Base-by-base conservation (phyloP, 92 coral and sea anemone species). In the Zoanthus gigantus region DNA sequence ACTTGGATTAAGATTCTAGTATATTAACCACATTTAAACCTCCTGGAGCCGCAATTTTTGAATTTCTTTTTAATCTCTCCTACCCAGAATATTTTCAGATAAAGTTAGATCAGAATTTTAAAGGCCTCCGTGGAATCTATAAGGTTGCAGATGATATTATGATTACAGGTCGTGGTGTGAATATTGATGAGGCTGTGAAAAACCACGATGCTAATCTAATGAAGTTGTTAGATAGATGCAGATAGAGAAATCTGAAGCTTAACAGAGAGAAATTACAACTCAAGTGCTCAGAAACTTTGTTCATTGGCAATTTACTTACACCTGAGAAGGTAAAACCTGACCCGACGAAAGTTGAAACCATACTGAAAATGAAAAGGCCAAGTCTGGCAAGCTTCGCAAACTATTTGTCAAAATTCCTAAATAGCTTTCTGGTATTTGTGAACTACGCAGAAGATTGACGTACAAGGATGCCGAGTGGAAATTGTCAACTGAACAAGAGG, bases 131-230 rank as follows among this genome's bases (percentile, higher is more conserved):
- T 53, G 92, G 90, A 71, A 69, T 87, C 31, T 89, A 72, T 53
- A 82, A 86, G 89, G 52, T 92, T 29, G 90, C 92, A 46, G 92
- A 89, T 57, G 71, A 37, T 37, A 37, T 37, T 37, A 0, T 37
- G 42, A 37, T 37, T 37, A 37, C 2, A 37, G 42, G 42, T 4
- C 42, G 2, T 37, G 42, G 42, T 37, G 42, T 37, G 42, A 37
- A 37, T 37, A 37, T 37, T 37, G 30, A 61, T 4, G 89, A 86
- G 56, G 95, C 93, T 9, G 77, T 72, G 50, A 79, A 71, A 71
- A 83, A 90, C 83, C 94, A 92, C 32, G 90, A 89, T 77, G 76
- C 79, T 61, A 92, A 89, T 57, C 76, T 90, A 8, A 34, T 47
- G 80, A 92, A 45, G 63, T 77, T 80, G 42, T 63, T 92, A 63